Percentiles rank a stretch among this genome's conserved stretches.
Evolutionary conservation across 2,888 invertebrate species (phyloP).

Genomic region (Erebia ligea): DNA sequence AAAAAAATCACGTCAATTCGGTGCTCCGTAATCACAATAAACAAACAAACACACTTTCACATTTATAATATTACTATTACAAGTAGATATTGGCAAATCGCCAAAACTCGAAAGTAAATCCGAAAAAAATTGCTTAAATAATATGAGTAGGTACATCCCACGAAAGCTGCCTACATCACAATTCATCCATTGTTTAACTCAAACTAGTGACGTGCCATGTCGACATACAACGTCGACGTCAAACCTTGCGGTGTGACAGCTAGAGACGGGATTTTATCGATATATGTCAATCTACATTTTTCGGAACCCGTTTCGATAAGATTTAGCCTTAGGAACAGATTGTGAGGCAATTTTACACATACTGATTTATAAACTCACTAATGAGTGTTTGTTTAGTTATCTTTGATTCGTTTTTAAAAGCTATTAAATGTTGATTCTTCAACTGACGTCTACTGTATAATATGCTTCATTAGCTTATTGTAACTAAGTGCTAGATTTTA

Average conservation of each 20-base stretch:
- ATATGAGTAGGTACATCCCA: not conserved
- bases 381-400: constrained; percentile 21
- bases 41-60: too few relatives aligned
- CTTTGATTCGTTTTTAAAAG: constrained; percentile 21
- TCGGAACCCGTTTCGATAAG: constrained; percentile 39
- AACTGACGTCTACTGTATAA: not conserved
- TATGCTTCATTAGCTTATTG: not conserved
- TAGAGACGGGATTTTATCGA: constrained; percentile 43
- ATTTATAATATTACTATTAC: too few relatives aligned
- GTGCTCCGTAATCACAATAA: too few relatives aligned
- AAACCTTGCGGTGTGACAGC: constrained; percentile 50
- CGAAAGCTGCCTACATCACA: not conserved
- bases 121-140: not conserved
- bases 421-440: constrained; percentile 15
- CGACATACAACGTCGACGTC: constrained; percentile 54
- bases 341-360: constrained; percentile 43
- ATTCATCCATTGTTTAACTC: constrained; percentile 38
- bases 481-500: not conserved
- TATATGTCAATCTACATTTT: constrained; percentile 41
- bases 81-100: too few relatives aligned
- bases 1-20: too few relatives aligned
- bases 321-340: constrained; percentile 34
- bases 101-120: not conserved
- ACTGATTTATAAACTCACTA: constrained; percentile 15
- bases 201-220: constrained; percentile 47